These are phyloP conservation scores for Archilochus colubris DNA, from an alignment of 2,113 vertebrate genomes.

Conservation along the genomic window DNA sequence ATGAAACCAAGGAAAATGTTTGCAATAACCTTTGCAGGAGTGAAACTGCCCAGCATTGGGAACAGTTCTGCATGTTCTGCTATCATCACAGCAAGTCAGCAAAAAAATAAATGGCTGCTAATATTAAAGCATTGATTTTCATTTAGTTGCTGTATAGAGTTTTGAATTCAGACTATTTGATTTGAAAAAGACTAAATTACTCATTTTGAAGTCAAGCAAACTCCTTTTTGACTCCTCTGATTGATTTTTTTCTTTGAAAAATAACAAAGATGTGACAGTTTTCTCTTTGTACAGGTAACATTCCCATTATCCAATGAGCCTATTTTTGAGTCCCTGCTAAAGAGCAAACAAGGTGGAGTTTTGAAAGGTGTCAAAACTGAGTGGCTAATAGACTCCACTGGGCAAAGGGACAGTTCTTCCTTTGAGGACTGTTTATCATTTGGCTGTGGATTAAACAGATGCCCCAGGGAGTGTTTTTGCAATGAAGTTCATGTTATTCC, in stretches of 20 bases:
- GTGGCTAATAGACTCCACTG: background rate
- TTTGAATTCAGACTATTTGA: background rate
- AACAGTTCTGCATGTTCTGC: background rate
- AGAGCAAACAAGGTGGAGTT: background rate
- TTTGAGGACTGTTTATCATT: constrained; percentile 43
- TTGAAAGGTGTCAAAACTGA: constrained; percentile 13
- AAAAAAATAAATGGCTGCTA: constrained; percentile 17
- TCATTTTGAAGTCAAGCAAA: background rate
- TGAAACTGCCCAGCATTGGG: background rate
- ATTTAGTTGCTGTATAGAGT: background rate
- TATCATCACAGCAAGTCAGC: background rate
- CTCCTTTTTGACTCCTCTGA: background rate
- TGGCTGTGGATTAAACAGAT: constrained; percentile 62
- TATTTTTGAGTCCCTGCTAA: background rate
- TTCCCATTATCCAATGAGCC: background rate
- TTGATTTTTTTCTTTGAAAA: background rate
- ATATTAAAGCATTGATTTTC: background rate
- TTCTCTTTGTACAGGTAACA: background rate
- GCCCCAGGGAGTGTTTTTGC: constrained; percentile 52
- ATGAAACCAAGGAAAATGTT: constrained; percentile 63
- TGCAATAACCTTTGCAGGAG: constrained; percentile 40
- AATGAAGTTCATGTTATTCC: constrained; percentile 37
- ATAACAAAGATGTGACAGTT: background rate
- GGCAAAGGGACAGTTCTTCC: constrained; percentile 8
- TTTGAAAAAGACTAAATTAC: background rate